A percentile compares a stretch with the other conserved stretches of the same genome.
Evolutionary conservation across 2,888 invertebrate species (phyloP).

Genomic region (Micoletzkya japonica): DNA sequence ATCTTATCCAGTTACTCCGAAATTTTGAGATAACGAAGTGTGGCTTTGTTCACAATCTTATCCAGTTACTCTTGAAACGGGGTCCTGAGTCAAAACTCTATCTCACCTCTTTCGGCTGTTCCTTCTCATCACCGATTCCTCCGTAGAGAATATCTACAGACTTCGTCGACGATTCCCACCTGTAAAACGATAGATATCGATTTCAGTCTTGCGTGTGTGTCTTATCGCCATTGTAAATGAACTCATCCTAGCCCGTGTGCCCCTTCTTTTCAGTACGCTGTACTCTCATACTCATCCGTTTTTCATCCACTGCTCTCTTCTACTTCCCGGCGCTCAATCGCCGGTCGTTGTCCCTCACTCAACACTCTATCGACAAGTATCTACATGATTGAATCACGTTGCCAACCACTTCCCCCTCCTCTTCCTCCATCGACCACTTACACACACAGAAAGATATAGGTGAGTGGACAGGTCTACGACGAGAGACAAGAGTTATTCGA

Average conservation of each 20-base stretch:
- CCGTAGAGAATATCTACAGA: neutral
- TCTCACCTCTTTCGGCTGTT: neutral
- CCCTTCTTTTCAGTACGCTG: neutral
- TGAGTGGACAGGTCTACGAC: neutral
- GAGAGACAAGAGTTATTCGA: neutral
- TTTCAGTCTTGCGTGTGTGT: too few species aligned
- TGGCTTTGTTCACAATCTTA: too few species aligned
- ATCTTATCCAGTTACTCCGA: too few species aligned
- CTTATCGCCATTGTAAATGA: too few species aligned
- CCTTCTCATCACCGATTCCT: neutral
- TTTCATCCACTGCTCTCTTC: conserved; percentile 4
- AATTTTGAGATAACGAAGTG: too few species aligned
- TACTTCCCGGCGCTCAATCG: too few species aligned
- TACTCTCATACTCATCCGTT: conserved; percentile 8
- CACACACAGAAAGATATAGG: too few species aligned
- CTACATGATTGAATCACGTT: neutral
- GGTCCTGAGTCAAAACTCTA: too few species aligned
- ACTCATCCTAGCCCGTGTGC: neutral
- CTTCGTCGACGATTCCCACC: neutral
- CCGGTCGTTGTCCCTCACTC: neutral
- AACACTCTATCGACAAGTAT: neutral
- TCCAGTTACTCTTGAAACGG: too few species aligned
- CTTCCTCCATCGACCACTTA: too few species aligned
- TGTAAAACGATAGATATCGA: neutral
- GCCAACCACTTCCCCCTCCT: too few species aligned